Evolutionary conservation across 2,888 invertebrate genomes (phyloP), one percentile per base, ranked within the genome.

Genomic region (Xylota segnis): DNA sequence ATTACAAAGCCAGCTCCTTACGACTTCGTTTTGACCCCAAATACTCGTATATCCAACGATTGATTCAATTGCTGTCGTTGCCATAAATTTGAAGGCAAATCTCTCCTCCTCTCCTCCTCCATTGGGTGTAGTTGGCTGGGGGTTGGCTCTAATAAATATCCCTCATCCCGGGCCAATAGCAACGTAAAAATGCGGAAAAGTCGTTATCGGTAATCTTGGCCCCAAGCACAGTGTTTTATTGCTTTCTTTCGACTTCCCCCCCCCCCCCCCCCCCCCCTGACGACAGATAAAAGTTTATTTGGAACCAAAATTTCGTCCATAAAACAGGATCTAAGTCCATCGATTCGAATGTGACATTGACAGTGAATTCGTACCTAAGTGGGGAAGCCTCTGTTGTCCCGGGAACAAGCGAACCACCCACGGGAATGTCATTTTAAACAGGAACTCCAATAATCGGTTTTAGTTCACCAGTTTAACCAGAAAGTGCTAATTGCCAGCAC

Each of bases 131-230:
- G n/a, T n/a, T n/a, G n/a, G n/a, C n/a, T n/a, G n/a, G n/a, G n/a
- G n/a, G n/a, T n/a, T n/a, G n/a, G n/a, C n/a, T n/a, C 32, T 68
- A 71, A 83, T 83, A 77, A 77, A 77, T 66, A 29, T 56, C 72
- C 34, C 10, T 3, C 23, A 2, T 23, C n/a, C 10, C n/a, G 56
- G 14, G 40, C 27, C 32, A 50, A 68, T 34, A 37, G 1, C 12
- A 43, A 12, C 14, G n/a, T 14, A 14, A 43, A 14, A 14, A n/a
- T n/a, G n/a, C 12, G 5, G 4, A 23, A 52, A 16, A 40, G 54
- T 74, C 56, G 40, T 68, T 68, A 72, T 68, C 18, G 43, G 50
- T 40, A 65, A 58, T 70, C 68, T 52, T 63, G 43, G 12, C 47
- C 23, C 34, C 29, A 40, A 5, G 18, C 52, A 32, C 14, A 23